Evolutionary conservation across 2,113 vertebrate genomes (phyloP).

Genomic region (Corythornis vintsioides): DNA sequence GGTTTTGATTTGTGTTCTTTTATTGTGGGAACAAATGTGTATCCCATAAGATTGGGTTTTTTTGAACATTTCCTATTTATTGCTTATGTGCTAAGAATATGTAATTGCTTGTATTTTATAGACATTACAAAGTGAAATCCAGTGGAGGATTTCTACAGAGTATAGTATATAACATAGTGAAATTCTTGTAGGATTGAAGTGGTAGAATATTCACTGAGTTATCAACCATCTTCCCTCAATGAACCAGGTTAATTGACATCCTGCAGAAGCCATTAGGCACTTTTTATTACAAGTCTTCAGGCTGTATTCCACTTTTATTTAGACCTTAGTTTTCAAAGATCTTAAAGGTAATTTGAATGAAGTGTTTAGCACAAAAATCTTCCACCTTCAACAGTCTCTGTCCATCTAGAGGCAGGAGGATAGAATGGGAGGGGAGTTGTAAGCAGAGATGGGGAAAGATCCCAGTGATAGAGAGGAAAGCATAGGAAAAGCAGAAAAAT

Average conservation of each 20-base stretch:
- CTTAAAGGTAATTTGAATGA: conserved; percentile 35
- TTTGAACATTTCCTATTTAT: conserved; percentile 44
- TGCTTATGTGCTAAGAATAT: conserved; percentile 62
- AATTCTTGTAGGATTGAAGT: conserved; percentile 30
- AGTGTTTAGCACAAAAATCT: background rate
- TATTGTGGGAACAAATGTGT: conserved; percentile 26
- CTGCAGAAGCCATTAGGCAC: conserved; percentile 35
- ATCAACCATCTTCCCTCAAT: conserved; percentile 15
- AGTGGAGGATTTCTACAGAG: background rate
- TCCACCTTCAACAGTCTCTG: background rate
- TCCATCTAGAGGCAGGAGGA: background rate
- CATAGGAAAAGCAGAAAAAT: background rate
- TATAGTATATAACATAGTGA: conserved; percentile 15
- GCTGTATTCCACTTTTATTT: conserved; percentile 22
- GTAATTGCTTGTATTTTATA: conserved; percentile 40
- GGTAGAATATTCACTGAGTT: conserved; percentile 35
- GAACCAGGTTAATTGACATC: conserved; percentile 47
- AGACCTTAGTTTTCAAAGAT: background rate
- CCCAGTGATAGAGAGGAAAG: background rate
- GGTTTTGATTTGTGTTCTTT: conserved; percentile 58
- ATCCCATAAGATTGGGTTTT: conserved; percentile 24
- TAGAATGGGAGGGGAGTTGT: background rate
- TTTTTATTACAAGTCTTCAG: conserved; percentile 49
- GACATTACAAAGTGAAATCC: conserved; percentile 34
- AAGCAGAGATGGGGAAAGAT: background rate